A percentile compares a stretch with the other conserved stretches of the same genome.
These are phyloP conservation scores for Drosophila meridiana DNA, from an alignment of 2,888 invertebrate species.

Conservation along the genomic window DNA sequence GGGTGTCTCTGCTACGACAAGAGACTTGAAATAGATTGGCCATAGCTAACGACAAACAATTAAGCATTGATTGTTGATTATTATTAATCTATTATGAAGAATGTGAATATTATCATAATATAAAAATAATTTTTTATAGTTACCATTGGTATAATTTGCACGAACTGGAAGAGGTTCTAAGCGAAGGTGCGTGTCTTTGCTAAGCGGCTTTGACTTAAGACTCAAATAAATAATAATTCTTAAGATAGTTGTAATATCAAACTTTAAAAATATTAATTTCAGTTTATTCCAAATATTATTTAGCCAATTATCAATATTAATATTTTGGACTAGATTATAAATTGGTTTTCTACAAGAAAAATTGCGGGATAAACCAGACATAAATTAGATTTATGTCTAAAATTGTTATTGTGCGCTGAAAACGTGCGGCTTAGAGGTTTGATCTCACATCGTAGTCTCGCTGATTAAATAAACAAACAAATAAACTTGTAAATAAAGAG, in stretches of 20 bases:
- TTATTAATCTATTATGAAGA: too few relatives aligned
- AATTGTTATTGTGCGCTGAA: background rate
- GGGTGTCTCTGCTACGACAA: background rate
- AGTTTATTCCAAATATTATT: background rate
- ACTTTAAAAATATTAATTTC: background rate
- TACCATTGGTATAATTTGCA: background rate
- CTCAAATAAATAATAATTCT: background rate
- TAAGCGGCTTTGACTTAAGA: background rate
- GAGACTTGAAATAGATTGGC: background rate
- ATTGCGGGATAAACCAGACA: background rate
- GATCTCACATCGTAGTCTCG: background rate
- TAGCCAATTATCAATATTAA: background rate
- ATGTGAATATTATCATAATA: too few relatives aligned
- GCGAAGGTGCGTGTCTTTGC: slow-evolving; percentile 5
- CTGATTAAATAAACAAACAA: slow-evolving; percentile 11
- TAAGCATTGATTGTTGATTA: background rate
- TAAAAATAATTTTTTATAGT: background rate
- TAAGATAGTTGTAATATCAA: background rate
- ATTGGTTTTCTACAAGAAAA: background rate
- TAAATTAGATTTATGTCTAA: background rate
- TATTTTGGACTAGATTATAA: background rate
- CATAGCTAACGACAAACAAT: background rate
- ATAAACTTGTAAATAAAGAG: background rate
- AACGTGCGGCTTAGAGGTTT: background rate
- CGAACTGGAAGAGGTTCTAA: background rate